Conservation (phyloP, 1,140 invertebrate genomes). For the Epicauta chinensis region DNA sequence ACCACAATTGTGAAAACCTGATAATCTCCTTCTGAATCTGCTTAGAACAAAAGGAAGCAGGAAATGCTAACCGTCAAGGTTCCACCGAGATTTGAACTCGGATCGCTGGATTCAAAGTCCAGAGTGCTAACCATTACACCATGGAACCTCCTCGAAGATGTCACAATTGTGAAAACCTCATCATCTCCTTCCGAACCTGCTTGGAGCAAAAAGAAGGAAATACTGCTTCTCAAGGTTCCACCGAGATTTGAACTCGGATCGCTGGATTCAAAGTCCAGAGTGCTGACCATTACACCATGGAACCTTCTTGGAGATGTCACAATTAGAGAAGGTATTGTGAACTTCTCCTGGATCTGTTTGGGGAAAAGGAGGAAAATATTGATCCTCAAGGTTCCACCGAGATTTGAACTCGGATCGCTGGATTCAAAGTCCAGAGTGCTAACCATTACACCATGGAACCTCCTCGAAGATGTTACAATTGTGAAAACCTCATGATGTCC, state of each 20-base stretch:
- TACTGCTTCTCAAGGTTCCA: constrained; percentile 27
- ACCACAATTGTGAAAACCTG: too few relatives aligned
- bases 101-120: constrained; percentile 42
- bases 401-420: constrained; percentile 42
- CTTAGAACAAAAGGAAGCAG: too few relatives aligned
- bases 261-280: constrained; percentile 42
- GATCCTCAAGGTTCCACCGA: constrained; percentile 34
- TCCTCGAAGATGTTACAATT: background rate
- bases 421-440: constrained; percentile 43
- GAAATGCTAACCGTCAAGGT: background rate
- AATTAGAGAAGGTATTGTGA: too few relatives aligned
- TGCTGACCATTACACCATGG: constrained; percentile 42
- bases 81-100: constrained; percentile 42
- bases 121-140: constrained; percentile 42
- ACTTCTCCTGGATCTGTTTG: too few relatives aligned
- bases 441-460: constrained; percentile 42
- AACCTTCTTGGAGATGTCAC: constrained; percentile 18
- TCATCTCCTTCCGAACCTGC: background rate
- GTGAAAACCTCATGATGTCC: background rate
- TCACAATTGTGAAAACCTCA: background rate
- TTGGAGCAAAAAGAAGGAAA: too few relatives aligned
- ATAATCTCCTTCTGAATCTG: too few relatives aligned
- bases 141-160: constrained; percentile 29
- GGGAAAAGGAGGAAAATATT: too few relatives aligned
- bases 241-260: constrained; percentile 42